Evolutionary conservation across 2,113 vertebrate genomes (phyloP), one percentile per base, ranked within the genome.

Genomic region (Psephotus haematonotus): DNA sequence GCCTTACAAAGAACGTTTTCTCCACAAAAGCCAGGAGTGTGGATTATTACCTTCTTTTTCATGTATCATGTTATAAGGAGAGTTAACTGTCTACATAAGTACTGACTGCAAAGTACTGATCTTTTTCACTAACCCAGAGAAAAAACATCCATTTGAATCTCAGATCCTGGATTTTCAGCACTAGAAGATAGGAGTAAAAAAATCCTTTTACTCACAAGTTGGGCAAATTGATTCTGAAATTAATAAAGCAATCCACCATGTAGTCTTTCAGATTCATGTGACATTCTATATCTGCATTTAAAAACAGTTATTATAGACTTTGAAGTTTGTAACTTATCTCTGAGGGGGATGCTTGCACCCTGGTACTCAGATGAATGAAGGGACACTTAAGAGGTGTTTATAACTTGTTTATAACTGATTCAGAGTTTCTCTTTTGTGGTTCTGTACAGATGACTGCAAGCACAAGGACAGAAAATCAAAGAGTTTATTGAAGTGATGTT

Each of bases 331-430:
- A 53, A 12, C 3, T 82, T 28, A n/a, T 29, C 18, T 82, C 23
- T 79, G 22, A 60, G 14, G 6, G 1, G 1, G 1, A 1, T 24
- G 14, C 23, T 68, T 15, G 5, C 25, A 77, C 37, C 16, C 22
- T 25, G 22, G 9, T 28, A 44, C 7, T 28, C 52, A 60, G 17
- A 29, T 23, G 10, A 91, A 77, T 52, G 53, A 83, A 84, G 2
- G 13, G 7, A 41, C 1, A 4, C 27, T 69, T 55, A 78, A 62
- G 20, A 76, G 39, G 3, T 39, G 20, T 60, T 86, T 70, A 33
- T 39, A 55, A 39, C 11, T 39, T 0, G 37, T 37, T 37, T 37
- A 37, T 37, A 37, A 37, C 37, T 37, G 2, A 3, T 55, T 82
- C 59, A 67, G 29, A 77, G 13, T 18, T 69, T 70, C 16, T 59